A percentile compares a stretch with the other conserved stretches of the same genome.
phyloP scores from a whole-genome alignment of 2,888 invertebrate species.

The Caenorhabditis zanzibari region DNA sequence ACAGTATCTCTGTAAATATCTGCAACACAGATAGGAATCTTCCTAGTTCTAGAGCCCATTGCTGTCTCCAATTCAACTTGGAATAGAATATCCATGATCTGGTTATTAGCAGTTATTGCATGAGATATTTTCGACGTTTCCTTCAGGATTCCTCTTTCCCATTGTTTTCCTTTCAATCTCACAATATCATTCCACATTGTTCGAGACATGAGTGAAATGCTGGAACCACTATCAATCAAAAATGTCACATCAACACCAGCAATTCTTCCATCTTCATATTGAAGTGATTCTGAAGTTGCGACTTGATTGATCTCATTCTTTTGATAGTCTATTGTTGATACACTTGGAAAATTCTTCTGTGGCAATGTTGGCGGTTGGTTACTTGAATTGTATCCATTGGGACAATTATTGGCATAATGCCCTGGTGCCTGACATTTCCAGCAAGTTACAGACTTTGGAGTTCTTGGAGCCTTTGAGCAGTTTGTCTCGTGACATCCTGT shows the following conservation, averaged over 20 bases:
- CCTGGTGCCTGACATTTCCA: not conserved
- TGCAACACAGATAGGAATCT: not conserved
- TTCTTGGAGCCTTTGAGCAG: constrained; percentile 1
- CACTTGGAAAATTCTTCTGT: not conserved
- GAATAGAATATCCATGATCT: not conserved
- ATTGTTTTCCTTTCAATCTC: not conserved
- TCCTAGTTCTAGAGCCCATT: not conserved
- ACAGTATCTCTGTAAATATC: not conserved
- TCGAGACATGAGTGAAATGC: not conserved
- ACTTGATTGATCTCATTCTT: not conserved
- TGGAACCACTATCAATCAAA: constrained; percentile 10
- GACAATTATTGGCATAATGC: not conserved
- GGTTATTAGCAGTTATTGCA: not conserved
- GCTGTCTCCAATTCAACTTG: not conserved
- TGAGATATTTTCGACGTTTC: not conserved
- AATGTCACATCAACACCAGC: not conserved
- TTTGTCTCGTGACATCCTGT: not conserved
- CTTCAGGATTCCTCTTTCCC: not conserved
- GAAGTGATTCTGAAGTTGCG: not conserved
- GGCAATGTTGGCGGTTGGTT: not conserved
- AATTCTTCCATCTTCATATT: not conserved
- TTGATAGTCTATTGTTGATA: not conserved
- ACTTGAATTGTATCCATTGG: not conserved
- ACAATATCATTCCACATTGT: not conserved
- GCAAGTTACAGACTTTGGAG: not conserved